These are phyloP conservation scores for Cinclus mexicanus DNA, from an alignment of 2,113 vertebrate genomes.

Conservation along the genomic window DNA sequence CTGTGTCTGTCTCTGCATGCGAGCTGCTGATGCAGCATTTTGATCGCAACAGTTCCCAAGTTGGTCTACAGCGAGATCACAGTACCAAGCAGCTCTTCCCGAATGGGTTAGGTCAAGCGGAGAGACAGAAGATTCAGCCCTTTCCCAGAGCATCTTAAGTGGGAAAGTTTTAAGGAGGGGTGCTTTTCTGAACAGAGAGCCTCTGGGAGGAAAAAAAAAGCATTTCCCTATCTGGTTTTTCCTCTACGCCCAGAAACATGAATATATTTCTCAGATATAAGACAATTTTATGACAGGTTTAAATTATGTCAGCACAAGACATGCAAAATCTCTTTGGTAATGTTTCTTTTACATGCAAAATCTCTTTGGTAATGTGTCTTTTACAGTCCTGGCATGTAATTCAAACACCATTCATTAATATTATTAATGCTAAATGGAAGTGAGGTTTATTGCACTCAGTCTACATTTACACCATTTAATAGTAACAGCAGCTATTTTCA, in stretches of 20 bases:
- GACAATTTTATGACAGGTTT: conserved; percentile 36
- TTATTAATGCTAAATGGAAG: conserved; percentile 42
- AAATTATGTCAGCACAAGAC: conserved; percentile 38
- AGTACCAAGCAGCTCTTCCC: neutral
- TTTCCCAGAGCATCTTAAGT: neutral
- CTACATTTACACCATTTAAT: conserved; percentile 26
- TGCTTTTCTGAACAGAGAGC: neutral
- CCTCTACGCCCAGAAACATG: neutral
- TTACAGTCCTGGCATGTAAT: neutral
- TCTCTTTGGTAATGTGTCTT: conserved; percentile 20
- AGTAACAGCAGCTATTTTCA: conserved; percentile 3
- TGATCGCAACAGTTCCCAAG: neutral
- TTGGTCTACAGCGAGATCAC: neutral
- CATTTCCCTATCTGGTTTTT: neutral
- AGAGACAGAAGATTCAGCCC: neutral
- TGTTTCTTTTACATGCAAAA: conserved; percentile 33
- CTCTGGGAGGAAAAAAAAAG: neutral
- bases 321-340: conserved; percentile 14
- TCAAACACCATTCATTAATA: conserved; percentile 41
- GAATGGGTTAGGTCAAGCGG: neutral
- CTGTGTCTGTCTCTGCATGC: neutral
- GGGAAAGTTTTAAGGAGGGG: conserved; percentile 1
- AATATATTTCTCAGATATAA: conserved; percentile 25
- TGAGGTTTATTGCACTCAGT: conserved; percentile 29
- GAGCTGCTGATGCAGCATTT: conserved; percentile 46